Percentiles rank a stretch among this genome's conserved stretches.
These are phyloP conservation scores for Spodoptera exigua DNA, from an alignment of 2,888 invertebrate genomes.

Conservation along the genomic window DNA sequence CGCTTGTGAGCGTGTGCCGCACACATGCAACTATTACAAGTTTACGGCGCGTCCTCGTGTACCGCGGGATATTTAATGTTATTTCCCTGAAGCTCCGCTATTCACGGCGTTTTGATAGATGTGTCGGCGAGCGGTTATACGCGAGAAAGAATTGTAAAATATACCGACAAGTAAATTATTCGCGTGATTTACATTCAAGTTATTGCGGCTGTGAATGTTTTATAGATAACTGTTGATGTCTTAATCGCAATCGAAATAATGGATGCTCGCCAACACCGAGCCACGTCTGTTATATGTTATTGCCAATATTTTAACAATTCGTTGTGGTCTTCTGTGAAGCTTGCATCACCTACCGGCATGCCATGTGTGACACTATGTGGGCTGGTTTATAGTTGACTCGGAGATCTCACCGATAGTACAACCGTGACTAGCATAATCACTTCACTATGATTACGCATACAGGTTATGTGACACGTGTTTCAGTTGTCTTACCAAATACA, in stretches of 20 bases:
- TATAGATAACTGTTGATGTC: constrained; percentile 13
- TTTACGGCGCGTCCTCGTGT: not conserved
- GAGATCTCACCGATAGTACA: no score
- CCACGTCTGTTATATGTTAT: no score
- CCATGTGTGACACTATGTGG: no score
- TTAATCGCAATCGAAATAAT: constrained; percentile 19
- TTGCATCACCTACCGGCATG: not conserved
- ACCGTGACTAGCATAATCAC: no score
- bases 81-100: constrained; percentile 15
- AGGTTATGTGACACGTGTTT: no score
- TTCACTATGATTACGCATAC: no score
- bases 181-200: constrained; percentile 4
- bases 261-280: constrained; percentile 16
- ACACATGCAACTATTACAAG: not conserved
- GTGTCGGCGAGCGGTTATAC: constrained; percentile 3
- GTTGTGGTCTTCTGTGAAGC: not conserved
- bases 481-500: no score
- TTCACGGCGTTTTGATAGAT: constrained; percentile 10
- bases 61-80: not conserved
- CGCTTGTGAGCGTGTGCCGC: no score
- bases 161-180: constrained; percentile 10
- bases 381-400: no score
- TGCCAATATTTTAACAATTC: not conserved
- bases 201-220: constrained; percentile 8
- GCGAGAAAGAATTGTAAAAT: constrained; percentile 10